These are phyloP conservation scores for Sweltsa coloradensis DNA, from an alignment of 1,140 invertebrate species.

Conservation along the genomic window DNA sequence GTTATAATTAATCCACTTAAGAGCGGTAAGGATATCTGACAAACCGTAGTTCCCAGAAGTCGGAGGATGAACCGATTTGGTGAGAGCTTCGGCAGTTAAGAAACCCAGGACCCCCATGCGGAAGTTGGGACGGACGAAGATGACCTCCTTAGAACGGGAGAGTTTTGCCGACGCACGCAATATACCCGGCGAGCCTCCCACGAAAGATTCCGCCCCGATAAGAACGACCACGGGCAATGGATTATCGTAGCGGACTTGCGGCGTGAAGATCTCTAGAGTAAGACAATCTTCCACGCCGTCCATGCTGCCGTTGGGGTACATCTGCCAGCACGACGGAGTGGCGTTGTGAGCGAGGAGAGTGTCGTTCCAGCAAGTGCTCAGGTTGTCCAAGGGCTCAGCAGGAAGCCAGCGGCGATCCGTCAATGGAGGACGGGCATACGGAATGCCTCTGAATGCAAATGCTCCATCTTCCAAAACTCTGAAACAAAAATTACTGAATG, in stretches of 20 bases:
- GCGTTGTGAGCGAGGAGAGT: slow-evolving; percentile 54
- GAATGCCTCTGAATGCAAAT: slow-evolving; percentile 72
- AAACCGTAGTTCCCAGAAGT: slow-evolving; percentile 80
- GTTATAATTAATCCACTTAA: slow-evolving; percentile 70
- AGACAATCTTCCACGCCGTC: slow-evolving; percentile 67
- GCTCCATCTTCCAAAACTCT: slow-evolving; percentile 58
- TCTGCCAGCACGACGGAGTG: slow-evolving; percentile 50
- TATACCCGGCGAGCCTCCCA: slow-evolving; percentile 53
- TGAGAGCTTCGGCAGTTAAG: slow-evolving; percentile 52
- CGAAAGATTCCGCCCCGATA: slow-evolving; percentile 61
- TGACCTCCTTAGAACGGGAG: slow-evolving; percentile 58
- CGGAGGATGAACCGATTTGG: slow-evolving; percentile 50
- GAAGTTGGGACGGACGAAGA: slow-evolving; percentile 75
- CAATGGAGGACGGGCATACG: slow-evolving; percentile 69
- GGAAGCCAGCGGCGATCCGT: slow-evolving; percentile 55
- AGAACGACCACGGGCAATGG: slow-evolving; percentile 70
- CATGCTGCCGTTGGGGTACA: slow-evolving; percentile 45
- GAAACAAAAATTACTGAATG: slow-evolving; percentile 21
- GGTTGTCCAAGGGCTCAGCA: slow-evolving; percentile 46
- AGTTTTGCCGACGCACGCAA: slow-evolving; percentile 45
- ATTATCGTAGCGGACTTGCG: slow-evolving; percentile 42
- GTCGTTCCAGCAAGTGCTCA: slow-evolving; percentile 70
- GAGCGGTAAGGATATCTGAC: slow-evolving; percentile 60
- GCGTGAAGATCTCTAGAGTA: slow-evolving; percentile 52
- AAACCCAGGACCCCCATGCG: slow-evolving; percentile 62